A percentile compares a stretch with the other conserved stretches of the same genome.
phyloP scores from a whole-genome alignment of 2,797 vertebrate genomes.

The Chaetodon trifasciatus region DNA sequence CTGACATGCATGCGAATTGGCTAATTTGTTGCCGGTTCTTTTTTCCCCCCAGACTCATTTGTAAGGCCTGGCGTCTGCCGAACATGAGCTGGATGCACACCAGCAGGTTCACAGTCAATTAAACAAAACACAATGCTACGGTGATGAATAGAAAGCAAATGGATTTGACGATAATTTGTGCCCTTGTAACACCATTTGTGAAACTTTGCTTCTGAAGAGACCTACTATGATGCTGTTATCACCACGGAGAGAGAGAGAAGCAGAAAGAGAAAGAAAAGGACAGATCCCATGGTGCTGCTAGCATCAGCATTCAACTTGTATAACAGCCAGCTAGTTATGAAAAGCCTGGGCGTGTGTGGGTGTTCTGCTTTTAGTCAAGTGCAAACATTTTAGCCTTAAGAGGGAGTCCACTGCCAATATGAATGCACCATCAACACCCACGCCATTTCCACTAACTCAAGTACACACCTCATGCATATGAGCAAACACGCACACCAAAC shows the following conservation, averaged over 20 bases:
- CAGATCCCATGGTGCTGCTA: conserved; percentile 56
- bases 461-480: conserved; percentile 54
- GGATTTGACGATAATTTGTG: conserved; percentile 78
- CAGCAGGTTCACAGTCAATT: conserved; percentile 84
- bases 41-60: conserved; percentile 80
- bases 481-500: conserved; percentile 33
- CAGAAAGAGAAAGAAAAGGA: conserved; percentile 40
- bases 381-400: conserved; percentile 88
- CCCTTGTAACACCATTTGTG: conserved; percentile 72
- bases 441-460: conserved; percentile 53
- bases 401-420: conserved; percentile 78
- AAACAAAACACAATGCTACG: conserved; percentile 80
- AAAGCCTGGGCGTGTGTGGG: conserved; percentile 77
- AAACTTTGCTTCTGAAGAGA: conserved; percentile 70
- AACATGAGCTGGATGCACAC: conserved; percentile 76
- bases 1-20: conserved; percentile 73
- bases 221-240: conserved; percentile 52
- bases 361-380: conserved; percentile 86
- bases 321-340: conserved; percentile 81
- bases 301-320: conserved; percentile 79
- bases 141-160: conserved; percentile 79
- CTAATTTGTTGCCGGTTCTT: conserved; percentile 77
- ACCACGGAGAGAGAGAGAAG: conserved; percentile 24
- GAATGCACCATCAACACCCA: conserved; percentile 81
- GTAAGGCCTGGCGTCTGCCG: conserved; percentile 72